Evolutionary conservation across 2,113 vertebrate genomes (phyloP).

Genomic region (Eudyptes chrysolophus): DNA sequence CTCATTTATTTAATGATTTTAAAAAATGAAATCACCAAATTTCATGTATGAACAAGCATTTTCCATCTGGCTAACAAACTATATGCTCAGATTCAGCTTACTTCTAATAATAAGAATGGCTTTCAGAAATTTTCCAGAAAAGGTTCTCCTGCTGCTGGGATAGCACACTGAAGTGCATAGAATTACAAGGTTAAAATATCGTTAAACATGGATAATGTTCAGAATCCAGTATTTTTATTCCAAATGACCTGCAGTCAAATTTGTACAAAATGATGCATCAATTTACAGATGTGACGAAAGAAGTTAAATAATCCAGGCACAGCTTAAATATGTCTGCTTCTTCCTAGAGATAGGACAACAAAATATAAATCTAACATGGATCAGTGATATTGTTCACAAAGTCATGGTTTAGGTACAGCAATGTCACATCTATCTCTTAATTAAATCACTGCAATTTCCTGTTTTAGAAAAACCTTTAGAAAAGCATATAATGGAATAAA

Average conservation of each 20-base stretch:
- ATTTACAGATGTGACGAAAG: neutral
- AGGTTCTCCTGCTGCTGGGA: neutral
- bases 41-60: neutral
- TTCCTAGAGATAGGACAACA: neutral
- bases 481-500: neutral
- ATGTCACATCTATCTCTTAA: neutral
- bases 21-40: neutral
- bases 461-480: neutral
- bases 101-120: neutral
- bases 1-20: neutral
- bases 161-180: neutral
- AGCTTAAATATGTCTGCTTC: neutral
- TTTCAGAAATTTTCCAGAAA: neutral
- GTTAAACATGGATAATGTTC: neutral
- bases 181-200: neutral
- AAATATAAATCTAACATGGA: neutral
- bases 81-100: neutral
- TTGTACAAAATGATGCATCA: neutral
- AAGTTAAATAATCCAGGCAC: neutral
- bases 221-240: neutral
- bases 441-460: neutral
- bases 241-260: neutral
- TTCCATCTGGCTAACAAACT: neutral
- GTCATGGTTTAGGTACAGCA: neutral
- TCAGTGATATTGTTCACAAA: neutral